These are phyloP conservation scores for Drosophila suzukii DNA, from an alignment of 1,140 invertebrate genomes.

Conservation along the genomic window DNA sequence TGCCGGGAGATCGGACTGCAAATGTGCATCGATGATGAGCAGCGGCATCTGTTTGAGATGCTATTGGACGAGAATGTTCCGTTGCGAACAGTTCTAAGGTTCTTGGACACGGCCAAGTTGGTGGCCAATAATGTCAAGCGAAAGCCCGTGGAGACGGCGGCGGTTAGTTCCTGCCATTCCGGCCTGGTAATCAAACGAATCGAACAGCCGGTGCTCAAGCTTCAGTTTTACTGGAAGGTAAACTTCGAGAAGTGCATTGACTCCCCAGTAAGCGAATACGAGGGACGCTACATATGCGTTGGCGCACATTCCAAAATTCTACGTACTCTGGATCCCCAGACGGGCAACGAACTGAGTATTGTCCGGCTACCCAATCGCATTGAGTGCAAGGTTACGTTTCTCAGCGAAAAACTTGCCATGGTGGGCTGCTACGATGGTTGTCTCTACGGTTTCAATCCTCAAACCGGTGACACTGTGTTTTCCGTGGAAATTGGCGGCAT, in stretches of 20 bases:
- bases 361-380: constrained; percentile 85
- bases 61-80: constrained; percentile 54
- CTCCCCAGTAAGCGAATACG: constrained; percentile 84
- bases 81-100: constrained; percentile 41
- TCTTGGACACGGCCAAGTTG: constrained; percentile 55
- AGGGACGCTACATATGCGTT: constrained; percentile 63
- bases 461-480: constrained; percentile 85
- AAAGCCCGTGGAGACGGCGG: constrained; percentile 40
- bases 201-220: constrained; percentile 39
- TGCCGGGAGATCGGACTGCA: constrained; percentile 63
- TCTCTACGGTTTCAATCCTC: constrained; percentile 85
- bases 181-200: constrained; percentile 55
- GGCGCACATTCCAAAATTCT: constrained; percentile 75
- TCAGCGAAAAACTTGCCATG: constrained; percentile 57
- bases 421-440: constrained; percentile 86
- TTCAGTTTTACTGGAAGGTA: constrained; percentile 82
- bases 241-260: constrained; percentile 86
- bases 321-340: constrained; percentile 46
- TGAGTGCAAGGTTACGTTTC: constrained; percentile 85
- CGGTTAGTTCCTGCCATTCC: not conserved
- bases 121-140: constrained; percentile 59
- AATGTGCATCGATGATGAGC: constrained; percentile 57
- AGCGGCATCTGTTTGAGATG: constrained; percentile 59
- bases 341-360: constrained; percentile 76
- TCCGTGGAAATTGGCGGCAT: constrained; percentile 84